Percentiles rank a stretch among this genome's conserved stretches.
phyloP scores from a whole-genome alignment of 2,888 invertebrate species.

The Mimas tiliae region DNA sequence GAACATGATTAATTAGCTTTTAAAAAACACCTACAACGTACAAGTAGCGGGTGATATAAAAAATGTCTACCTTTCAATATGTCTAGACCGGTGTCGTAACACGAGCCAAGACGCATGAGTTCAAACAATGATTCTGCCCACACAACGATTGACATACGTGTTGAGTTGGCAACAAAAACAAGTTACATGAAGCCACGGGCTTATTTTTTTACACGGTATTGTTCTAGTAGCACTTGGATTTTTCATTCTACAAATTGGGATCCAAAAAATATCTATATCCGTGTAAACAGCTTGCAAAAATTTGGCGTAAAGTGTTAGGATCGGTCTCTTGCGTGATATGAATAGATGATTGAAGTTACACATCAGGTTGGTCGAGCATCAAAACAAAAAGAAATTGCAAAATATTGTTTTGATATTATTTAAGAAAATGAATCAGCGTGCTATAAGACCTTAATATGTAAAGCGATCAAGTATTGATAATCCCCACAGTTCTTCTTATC shows the following conservation, averaged over 20 bases:
- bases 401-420: too few species aligned
- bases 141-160: constrained; percentile 42
- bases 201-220: constrained; percentile 7
- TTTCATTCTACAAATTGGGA: not conserved
- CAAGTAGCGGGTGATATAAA: constrained; percentile 60
- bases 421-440: not conserved
- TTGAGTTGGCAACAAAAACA: constrained; percentile 24
- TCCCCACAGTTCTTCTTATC: not conserved
- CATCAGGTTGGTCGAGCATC: too few species aligned
- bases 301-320: not conserved
- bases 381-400: too few species aligned
- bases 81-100: constrained; percentile 61
- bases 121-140: constrained; percentile 69
- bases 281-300: not conserved
- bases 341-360: too few species aligned
- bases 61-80: constrained; percentile 66
- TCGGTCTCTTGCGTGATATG: not conserved
- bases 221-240: constrained; percentile 2
- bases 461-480: not conserved
- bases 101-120: constrained; percentile 38
- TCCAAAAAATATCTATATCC: not conserved
- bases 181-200: constrained; percentile 19
- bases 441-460: not conserved
- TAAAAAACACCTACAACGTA: constrained; percentile 57
- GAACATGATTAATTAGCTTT: constrained; percentile 61